phyloP scores from a whole-genome alignment of 2,113 vertebrate genomes.

The Perognathus longimembris region DNA sequence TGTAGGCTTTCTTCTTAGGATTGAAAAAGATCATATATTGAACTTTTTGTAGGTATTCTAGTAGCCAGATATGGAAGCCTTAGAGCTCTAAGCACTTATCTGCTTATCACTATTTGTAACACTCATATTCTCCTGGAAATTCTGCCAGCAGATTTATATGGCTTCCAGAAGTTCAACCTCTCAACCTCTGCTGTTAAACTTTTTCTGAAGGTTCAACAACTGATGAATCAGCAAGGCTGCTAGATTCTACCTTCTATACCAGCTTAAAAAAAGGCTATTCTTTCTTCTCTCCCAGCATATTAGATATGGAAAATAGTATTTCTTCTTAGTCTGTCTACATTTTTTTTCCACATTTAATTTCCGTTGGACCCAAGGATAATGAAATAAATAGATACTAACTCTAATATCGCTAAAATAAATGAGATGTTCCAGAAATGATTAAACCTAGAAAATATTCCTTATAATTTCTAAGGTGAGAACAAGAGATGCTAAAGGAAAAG shows the following conservation, averaged over 20 bases:
- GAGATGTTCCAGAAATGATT: slow-evolving; percentile 56
- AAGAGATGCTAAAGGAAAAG: slow-evolving; percentile 40
- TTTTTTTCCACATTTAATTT: slow-evolving; percentile 51
- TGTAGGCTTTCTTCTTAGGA: slow-evolving; percentile 13
- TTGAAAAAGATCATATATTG: not conserved
- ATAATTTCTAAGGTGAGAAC: slow-evolving; percentile 44
- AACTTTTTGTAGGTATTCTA: slow-evolving; percentile 32
- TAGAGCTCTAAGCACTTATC: not conserved
- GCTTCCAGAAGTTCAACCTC: slow-evolving; percentile 17
- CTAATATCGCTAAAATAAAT: slow-evolving; percentile 23
- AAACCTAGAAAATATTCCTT: slow-evolving; percentile 52
- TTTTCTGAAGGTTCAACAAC: slow-evolving; percentile 42
- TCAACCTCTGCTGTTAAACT: slow-evolving; percentile 48
- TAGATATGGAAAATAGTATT: slow-evolving; percentile 44
- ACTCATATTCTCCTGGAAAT: slow-evolving; percentile 39
- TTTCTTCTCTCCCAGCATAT: not conserved
- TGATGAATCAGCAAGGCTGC: slow-evolving; percentile 17
- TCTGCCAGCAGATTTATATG: slow-evolving; percentile 20
- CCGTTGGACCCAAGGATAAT: not conserved
- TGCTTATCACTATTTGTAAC: slow-evolving; percentile 41
- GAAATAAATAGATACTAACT: slow-evolving; percentile 47
- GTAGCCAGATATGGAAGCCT: slow-evolving; percentile 41
- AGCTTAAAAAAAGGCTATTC: slow-evolving; percentile 5
- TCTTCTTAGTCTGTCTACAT: slow-evolving; percentile 16
- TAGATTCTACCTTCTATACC: not conserved